Base-by-base conservation (phyloP, 2,888 invertebrate species). In the Diploptera punctata region DNA sequence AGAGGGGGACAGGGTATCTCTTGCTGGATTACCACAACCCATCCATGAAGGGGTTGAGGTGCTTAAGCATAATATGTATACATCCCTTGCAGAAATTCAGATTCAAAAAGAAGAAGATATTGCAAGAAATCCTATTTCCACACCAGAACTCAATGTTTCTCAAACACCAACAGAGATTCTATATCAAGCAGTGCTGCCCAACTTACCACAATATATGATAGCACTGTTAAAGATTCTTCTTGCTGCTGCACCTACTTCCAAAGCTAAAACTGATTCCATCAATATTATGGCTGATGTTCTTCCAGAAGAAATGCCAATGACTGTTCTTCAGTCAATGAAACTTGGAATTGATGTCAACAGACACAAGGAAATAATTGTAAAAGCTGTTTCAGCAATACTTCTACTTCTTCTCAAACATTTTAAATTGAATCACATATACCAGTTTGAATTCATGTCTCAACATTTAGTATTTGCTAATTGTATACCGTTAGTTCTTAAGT, bases 381-480 rank as follows among this genome's bases (percentile, higher is more conserved):
- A 99, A 86, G 94, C 98, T 16, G 92, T 96, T 0, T 95, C 96
- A 54, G 94, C 93, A 18, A 94, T 98, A 77, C 86, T 99, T 70
- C 84, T 99, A 73, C 85, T 99, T 10, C 88, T 99, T 69, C 85
- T 99, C 76, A 99, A 99, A 84, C 98, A 99, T 85, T 97, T 99
- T 80, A 99, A 99, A 84, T 81, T 93, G 57, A 99, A 98, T 85
- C 99, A 99, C 85, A 89, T 99, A 61, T 99, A 98, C 83, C 99
- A 99, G 85, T 99, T 99, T 86, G 99, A 99, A 84, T 99, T 96
- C 81, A 96, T 99, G 92, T 96, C 97, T 1, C 98, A 99, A 83
- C 98, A 99, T 85, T 87, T 99, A 29, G 77, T 99, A 10, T 99
- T 99, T 85, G 99, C 99, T 73, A 99, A 99, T 83, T 99, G 99